Conservation (phyloP, 2,888 invertebrate species). For the Mechanitis messenoides region DNA sequence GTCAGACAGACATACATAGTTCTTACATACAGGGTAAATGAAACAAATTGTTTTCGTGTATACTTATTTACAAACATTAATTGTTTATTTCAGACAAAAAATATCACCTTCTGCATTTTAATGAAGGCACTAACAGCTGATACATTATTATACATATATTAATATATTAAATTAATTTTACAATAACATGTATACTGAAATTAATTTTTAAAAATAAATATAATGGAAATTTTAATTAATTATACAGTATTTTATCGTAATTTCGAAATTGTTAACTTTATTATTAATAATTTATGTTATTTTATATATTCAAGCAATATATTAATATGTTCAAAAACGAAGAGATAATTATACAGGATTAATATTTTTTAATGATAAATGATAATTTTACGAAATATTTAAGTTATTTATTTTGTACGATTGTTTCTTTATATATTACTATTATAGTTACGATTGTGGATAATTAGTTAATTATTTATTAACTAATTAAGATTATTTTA, state of each 20-base stretch:
- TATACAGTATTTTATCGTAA: background rate
- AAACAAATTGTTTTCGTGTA: constrained; percentile 33
- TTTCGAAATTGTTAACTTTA: background rate
- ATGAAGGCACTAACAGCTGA: constrained; percentile 59
- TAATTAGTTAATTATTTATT: constrained; percentile 11
- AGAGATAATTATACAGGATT: background rate
- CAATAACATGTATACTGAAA: constrained; percentile 6
- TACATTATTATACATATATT: constrained; percentile 8
- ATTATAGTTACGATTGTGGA: background rate
- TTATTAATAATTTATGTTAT: background rate
- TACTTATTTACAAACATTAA: constrained; percentile 73
- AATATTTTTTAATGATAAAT: background rate
- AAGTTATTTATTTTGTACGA: background rate
- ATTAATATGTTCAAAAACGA: background rate
- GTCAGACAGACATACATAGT: background rate
- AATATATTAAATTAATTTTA: constrained; percentile 10
- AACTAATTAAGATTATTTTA: constrained; percentile 27
- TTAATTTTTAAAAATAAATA: no score
- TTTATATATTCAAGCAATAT: background rate
- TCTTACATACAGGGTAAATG: constrained; percentile 22
- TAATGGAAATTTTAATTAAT: constrained; percentile 10
- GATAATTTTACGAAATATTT: background rate
- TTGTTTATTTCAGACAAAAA: constrained; percentile 65
- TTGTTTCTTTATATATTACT: background rate
- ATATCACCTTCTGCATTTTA: constrained; percentile 61